These are phyloP conservation scores for Rhingia campestris DNA, from an alignment of 2,888 invertebrate genomes.

Conservation along the genomic window DNA sequence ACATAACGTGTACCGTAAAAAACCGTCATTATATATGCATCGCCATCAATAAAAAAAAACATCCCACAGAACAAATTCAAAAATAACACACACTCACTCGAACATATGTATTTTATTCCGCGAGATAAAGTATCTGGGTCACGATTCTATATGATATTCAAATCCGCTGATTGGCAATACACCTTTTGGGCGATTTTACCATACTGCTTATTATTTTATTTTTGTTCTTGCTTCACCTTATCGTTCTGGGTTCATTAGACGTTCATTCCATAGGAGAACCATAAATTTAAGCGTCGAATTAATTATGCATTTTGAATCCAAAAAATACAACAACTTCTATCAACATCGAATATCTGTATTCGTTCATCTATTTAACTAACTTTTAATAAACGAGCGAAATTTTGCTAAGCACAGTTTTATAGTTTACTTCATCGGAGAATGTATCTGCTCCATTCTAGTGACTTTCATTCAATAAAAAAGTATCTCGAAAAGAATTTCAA, in stretches of 20 bases:
- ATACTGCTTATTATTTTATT: constrained; percentile 2
- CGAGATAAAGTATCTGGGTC: constrained; percentile 57
- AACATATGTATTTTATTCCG: constrained; percentile 1
- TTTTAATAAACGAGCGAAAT: constrained; percentile 45
- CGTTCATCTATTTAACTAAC: constrained; percentile 27
- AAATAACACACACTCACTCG: constrained; percentile 2
- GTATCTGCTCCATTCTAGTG: constrained; percentile 60
- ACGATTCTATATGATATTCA: constrained; percentile 22
- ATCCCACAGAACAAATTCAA: constrained; percentile 6
- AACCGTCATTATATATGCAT: too few species aligned
- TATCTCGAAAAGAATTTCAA: constrained; percentile 42
- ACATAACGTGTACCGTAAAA: neutral
- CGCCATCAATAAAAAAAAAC: too few species aligned
- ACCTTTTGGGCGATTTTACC: neutral
- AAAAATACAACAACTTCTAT: neutral
- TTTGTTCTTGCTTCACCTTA: neutral
- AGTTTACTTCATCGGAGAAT: constrained; percentile 59
- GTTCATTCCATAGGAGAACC: constrained; percentile 48
- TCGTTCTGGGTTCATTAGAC: constrained; percentile 25
- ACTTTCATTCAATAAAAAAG: constrained; percentile 51
- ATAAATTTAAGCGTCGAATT: constrained; percentile 55
- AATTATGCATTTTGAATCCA: constrained; percentile 58
- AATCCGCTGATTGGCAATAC: constrained; percentile 14
- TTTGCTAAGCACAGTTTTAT: constrained; percentile 50
- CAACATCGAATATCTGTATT: neutral